These are phyloP conservation scores for Aphodius sticticus DNA, from an alignment of 2,888 invertebrate genomes.

Conservation along the genomic window DNA sequence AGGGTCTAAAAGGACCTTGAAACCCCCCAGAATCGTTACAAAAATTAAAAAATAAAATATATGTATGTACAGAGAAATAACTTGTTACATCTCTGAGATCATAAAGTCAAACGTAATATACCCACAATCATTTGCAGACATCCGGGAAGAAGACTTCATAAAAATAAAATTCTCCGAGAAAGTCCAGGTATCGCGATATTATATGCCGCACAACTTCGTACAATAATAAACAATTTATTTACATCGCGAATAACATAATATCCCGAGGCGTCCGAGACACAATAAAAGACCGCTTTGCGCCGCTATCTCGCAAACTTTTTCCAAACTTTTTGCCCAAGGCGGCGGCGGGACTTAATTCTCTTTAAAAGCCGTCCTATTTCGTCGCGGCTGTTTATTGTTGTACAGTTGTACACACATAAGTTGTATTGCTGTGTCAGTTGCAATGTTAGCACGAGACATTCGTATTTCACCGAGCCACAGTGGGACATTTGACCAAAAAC, in stretches of 20 bases:
- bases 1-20: no score
- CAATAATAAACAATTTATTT: not conserved
- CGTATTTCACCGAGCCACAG: not conserved
- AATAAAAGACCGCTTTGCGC: not conserved
- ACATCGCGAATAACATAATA: not conserved
- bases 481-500: no score
- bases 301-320: not conserved
- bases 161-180: no score
- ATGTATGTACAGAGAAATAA: no score
- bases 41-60: no score
- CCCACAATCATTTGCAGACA: no score
- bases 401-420: not conserved
- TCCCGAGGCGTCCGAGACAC: not conserved
- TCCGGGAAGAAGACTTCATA: no score
- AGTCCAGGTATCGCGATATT: not conserved
- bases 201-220: not conserved
- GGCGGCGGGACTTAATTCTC: not conserved
- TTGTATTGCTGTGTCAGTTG: not conserved
- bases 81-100: no score
- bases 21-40: no score
- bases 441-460: not conserved
- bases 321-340: not conserved
- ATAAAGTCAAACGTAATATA: no score
- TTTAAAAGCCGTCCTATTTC: not conserved
- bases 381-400: not conserved